Percentiles rank a stretch among this genome's conserved stretches.
Conservation (phyloP, 2,888 invertebrate genomes). For the Lamellibrachia columna region DNA sequence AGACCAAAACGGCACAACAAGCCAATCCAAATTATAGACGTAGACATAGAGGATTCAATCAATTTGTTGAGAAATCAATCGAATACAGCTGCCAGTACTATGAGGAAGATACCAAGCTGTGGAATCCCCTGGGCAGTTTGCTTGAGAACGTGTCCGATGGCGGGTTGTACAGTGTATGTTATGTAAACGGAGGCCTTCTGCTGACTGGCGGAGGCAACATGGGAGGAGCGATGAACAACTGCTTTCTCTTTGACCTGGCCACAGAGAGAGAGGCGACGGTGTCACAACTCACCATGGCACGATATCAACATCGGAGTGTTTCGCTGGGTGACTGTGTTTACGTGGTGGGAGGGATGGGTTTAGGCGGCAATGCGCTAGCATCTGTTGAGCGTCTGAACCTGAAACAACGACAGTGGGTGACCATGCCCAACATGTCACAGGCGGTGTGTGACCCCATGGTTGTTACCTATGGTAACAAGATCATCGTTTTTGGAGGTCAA, state of each 20-base stretch:
- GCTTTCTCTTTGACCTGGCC: too few species aligned
- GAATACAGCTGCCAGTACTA: conserved; percentile 32
- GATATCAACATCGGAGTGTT: neutral
- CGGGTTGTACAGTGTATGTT: conserved; percentile 31
- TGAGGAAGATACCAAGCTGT: conserved; percentile 28
- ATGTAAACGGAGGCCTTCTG: conserved; percentile 29
- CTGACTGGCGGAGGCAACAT: conserved; percentile 31
- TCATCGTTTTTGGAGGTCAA: conserved; percentile 37
- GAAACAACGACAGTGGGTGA: conserved; percentile 23
- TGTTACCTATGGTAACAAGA: conserved; percentile 27
- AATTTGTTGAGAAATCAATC: too few species aligned
- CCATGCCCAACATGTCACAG: conserved; percentile 26
- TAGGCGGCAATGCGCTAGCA: neutral
- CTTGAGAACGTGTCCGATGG: conserved; percentile 33
- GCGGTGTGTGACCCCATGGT: conserved; percentile 34
- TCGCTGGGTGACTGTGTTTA: too few species aligned
- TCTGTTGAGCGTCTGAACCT: too few species aligned
- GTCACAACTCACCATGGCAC: conserved; percentile 29
- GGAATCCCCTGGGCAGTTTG: conserved; percentile 37
- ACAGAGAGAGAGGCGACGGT: too few species aligned
- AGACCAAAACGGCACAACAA: conserved; percentile 28
- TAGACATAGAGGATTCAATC: too few species aligned
- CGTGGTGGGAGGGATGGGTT: conserved; percentile 29
- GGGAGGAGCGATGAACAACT: too few species aligned
- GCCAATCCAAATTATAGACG: conserved; percentile 25